Percentiles rank a stretch among this genome's conserved stretches.
Evolutionary conservation across 2,888 invertebrate species (phyloP).

Genomic region (Diogma glabrata): DNA sequence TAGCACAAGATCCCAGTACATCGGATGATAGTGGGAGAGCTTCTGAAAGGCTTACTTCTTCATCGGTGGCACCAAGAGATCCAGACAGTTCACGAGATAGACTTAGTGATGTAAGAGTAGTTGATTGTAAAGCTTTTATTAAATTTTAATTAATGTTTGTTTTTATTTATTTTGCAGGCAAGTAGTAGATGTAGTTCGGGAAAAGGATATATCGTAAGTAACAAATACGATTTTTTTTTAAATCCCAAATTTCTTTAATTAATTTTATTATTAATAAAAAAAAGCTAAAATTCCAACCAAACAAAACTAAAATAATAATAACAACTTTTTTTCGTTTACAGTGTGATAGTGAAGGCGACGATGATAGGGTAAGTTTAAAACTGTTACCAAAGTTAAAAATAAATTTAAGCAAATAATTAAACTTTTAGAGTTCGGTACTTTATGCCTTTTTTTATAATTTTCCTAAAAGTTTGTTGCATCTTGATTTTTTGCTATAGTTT

Average conservation of each 20-base stretch:
- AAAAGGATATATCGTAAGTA: constrained; percentile 90
- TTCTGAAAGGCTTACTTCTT: constrained; percentile 66
- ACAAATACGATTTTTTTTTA: not conserved
- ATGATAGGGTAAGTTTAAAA: constrained; percentile 78
- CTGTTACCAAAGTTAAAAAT: too few relatives aligned
- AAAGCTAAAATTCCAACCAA: too few relatives aligned
- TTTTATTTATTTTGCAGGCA: constrained; percentile 56
- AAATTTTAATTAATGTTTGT: constrained; percentile 10
- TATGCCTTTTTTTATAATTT: too few relatives aligned
- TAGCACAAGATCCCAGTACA: constrained; percentile 67
- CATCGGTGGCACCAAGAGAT: constrained; percentile 62
- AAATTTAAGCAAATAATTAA: too few relatives aligned
- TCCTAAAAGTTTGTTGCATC: too few relatives aligned
- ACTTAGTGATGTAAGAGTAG: constrained; percentile 67
- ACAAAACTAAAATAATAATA: too few relatives aligned
- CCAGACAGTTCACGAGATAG: constrained; percentile 71
- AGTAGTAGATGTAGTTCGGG: constrained; percentile 87
- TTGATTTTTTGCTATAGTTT: too few relatives aligned
- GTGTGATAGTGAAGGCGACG: constrained; percentile 91
- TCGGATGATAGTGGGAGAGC: constrained; percentile 76
- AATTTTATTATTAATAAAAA: not conserved
- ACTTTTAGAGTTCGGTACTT: too few relatives aligned
- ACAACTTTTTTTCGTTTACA: constrained; percentile 59
- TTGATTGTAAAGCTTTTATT: not conserved
- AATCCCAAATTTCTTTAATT: not conserved